A percentile compares a stretch with the other conserved stretches of the same genome.
Evolutionary conservation across 2,888 invertebrate species (phyloP).

Genomic region (Dione vanillae): DNA sequence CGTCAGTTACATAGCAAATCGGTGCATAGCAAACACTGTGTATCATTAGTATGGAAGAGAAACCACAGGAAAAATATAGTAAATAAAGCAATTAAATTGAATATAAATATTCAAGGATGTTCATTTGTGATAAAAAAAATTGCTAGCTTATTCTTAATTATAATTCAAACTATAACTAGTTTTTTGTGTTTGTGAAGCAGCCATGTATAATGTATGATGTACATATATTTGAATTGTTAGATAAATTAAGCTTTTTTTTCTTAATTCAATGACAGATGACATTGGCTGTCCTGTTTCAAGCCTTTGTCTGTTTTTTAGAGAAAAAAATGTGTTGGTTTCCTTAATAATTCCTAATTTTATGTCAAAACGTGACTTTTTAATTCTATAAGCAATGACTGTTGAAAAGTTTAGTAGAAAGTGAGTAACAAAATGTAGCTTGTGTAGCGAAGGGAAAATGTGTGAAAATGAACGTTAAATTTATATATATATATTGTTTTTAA

Average conservation of each 20-base stretch:
- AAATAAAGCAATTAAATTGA: constrained; percentile 12
- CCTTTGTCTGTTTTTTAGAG: background rate
- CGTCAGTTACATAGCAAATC: no score
- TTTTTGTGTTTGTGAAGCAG: background rate
- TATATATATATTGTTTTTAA: no score
- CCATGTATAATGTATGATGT: background rate
- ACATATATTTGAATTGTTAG: background rate
- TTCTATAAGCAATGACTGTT: no score
- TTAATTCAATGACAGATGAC: background rate
- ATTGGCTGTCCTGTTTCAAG: background rate
- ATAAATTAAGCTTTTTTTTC: background rate
- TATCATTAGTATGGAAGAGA: no score
- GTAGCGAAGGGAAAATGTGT: no score
- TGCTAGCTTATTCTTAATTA: background rate
- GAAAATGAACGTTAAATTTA: no score
- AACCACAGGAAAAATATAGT: background rate
- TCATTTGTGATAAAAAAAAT: constrained; percentile 1
- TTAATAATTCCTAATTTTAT: no score
- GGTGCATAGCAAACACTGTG: no score
- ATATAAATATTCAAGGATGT: constrained; percentile 4
- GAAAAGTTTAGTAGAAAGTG: no score
- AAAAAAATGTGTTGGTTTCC: background rate
- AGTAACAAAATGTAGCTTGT: no score
- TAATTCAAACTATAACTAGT: background rate
- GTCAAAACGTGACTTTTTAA: no score